Evolutionary conservation across 2,797 vertebrate species (phyloP).

Genomic region (Eremophila alpestris): DNA sequence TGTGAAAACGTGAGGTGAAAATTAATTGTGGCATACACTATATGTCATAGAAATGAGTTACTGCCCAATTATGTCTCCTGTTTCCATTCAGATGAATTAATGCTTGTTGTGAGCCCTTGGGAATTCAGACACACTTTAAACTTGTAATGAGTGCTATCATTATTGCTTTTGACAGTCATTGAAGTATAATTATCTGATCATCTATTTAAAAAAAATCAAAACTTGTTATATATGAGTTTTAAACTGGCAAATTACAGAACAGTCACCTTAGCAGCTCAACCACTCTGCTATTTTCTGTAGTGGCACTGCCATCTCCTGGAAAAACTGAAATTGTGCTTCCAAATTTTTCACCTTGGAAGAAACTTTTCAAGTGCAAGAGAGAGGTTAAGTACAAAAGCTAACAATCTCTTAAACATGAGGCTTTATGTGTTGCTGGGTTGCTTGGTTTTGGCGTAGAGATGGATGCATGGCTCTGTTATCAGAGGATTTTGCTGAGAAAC

Average conservation of each 20-base stretch:
- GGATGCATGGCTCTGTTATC: background rate
- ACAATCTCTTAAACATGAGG: background rate
- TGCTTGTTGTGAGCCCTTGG: slow-evolving; percentile 46
- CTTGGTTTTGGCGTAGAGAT: background rate
- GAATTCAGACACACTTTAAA: slow-evolving; percentile 64
- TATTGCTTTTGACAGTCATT: slow-evolving; percentile 71
- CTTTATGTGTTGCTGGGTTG: background rate
- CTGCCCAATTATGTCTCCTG: slow-evolving; percentile 48
- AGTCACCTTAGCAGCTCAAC: background rate
- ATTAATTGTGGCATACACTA: slow-evolving; percentile 35
- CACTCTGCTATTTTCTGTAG: slow-evolving; percentile 37
- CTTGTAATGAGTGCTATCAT: slow-evolving; percentile 70
- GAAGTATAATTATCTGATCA: slow-evolving; percentile 70
- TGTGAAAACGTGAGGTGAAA: background rate
- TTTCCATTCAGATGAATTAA: slow-evolving; percentile 68
- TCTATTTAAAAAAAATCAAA: slow-evolving; percentile 10
- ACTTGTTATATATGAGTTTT: slow-evolving; percentile 39
- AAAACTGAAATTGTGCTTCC: background rate
- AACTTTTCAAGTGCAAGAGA: slow-evolving; percentile 14
- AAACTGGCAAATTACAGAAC: slow-evolving; percentile 29
- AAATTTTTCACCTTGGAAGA: background rate
- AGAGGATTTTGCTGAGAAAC: background rate
- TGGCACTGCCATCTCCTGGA: slow-evolving; percentile 73
- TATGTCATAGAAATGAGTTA: slow-evolving; percentile 54
- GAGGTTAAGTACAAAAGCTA: background rate